Conservation (phyloP, 2,797 vertebrate genomes). For the Peromyscus melanophrys region DNA sequence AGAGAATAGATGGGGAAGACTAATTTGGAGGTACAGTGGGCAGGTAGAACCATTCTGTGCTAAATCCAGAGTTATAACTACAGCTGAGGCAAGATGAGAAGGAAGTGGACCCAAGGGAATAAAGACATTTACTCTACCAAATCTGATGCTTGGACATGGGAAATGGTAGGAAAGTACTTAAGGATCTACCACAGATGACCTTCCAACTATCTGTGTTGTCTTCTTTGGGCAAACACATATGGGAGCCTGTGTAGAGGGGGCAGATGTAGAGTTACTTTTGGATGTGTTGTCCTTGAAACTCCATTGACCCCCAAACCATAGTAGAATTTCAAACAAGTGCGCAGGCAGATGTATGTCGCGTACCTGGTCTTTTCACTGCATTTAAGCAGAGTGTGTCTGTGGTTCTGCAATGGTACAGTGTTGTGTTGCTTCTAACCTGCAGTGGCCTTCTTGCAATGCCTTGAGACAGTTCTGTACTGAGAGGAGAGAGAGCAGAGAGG, state of each 20-base stretch:
- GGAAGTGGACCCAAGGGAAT: neutral
- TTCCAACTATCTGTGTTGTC: neutral
- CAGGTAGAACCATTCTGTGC: neutral
- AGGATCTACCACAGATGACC: neutral
- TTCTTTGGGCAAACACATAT: neutral
- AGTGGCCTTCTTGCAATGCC: neutral
- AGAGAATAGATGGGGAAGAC: neutral
- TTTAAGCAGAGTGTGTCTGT: neutral
- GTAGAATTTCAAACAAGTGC: neutral
- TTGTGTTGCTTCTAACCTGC: neutral
- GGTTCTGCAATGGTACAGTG: neutral
- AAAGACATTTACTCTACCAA: neutral
- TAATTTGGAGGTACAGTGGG: neutral
- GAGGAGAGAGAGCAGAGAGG: neutral
- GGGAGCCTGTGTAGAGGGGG: neutral
- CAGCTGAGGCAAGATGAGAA: constrained; percentile 11
- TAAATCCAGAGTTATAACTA: neutral
- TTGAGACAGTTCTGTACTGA: neutral
- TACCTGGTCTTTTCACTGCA: neutral
- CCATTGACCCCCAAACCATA: neutral
- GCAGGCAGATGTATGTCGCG: neutral
- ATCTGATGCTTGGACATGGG: neutral
- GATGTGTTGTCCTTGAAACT: neutral
- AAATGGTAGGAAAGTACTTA: neutral
- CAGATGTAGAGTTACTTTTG: neutral